Evolutionary conservation across 1,140 invertebrate genomes (phyloP).

Genomic region (Centruroides vittatus): DNA sequence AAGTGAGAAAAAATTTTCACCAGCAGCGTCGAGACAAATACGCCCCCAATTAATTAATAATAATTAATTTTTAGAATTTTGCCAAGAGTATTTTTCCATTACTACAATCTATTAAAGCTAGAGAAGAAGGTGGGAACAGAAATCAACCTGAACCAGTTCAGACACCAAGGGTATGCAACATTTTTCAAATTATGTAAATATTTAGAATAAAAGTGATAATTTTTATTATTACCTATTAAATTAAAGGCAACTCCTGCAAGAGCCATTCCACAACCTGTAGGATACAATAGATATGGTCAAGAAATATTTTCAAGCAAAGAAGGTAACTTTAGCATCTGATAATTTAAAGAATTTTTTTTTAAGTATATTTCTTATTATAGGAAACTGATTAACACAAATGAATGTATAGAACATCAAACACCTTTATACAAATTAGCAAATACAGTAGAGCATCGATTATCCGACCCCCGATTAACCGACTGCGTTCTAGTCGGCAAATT

Average conservation of each 20-base stretch:
- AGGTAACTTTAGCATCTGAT: slow-evolving; percentile 31
- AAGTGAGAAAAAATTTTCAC: too few relatives aligned
- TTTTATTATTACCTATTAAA: background rate
- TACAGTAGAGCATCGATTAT: too few relatives aligned
- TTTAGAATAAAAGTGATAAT: background rate
- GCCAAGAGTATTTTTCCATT: slow-evolving; percentile 89
- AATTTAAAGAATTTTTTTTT: too few relatives aligned
- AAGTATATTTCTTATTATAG: too few relatives aligned
- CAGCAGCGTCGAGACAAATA: too few relatives aligned
- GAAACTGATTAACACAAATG: too few relatives aligned
- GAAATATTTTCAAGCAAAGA: slow-evolving; percentile 87
- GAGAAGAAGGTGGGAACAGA: slow-evolving; percentile 65
- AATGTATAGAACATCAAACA: too few relatives aligned
- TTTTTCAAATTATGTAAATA: background rate
- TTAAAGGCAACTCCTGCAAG: slow-evolving; percentile 43
- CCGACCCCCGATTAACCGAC: too few relatives aligned
- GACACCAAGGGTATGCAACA: slow-evolving; percentile 14
- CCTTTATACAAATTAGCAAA: too few relatives aligned
- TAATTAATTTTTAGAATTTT: slow-evolving; percentile 46
- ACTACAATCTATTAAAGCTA: slow-evolving; percentile 74
- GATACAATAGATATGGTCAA: slow-evolving; percentile 97
- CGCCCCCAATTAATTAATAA: too few relatives aligned
- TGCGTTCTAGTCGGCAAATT: too few relatives aligned
- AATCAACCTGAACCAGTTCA: slow-evolving; percentile 1
- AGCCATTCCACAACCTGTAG: slow-evolving; percentile 48